phyloP scores from a whole-genome alignment of 2,113 vertebrate genomes.

The Daphoenositta chrysoptera region DNA sequence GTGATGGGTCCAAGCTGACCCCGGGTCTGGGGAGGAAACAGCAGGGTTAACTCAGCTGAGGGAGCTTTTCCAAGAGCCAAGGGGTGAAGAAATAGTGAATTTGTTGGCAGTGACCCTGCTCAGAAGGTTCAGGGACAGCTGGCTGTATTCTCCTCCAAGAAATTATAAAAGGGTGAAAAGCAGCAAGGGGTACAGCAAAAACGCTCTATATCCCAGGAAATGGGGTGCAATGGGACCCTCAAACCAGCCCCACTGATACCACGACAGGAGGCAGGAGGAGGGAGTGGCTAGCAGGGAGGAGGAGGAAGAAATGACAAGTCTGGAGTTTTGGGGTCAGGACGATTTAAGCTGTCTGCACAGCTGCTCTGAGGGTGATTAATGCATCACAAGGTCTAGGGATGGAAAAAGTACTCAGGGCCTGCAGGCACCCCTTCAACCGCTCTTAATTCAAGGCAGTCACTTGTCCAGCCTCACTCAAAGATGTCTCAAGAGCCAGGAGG shows the following conservation, averaged over 20 bases:
- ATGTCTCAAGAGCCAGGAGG: slow-evolving; percentile 28
- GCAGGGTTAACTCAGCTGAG: background rate
- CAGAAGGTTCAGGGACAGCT: background rate
- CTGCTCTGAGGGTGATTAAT: slow-evolving; percentile 37
- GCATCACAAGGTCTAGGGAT: slow-evolving; percentile 21
- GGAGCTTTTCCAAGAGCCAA: background rate
- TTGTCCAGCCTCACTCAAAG: background rate
- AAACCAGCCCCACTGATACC: background rate
- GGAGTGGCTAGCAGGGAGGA: background rate
- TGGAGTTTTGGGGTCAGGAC: background rate
- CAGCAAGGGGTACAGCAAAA: background rate
- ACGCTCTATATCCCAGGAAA: background rate
- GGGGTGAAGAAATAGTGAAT: background rate
- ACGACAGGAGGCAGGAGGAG: background rate
- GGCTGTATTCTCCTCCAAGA: background rate
- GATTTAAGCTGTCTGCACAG: background rate
- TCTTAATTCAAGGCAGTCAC: slow-evolving; percentile 24
- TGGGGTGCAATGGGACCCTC: background rate
- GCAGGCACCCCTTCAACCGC: background rate
- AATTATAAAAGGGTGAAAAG: background rate
- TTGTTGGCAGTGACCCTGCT: background rate
- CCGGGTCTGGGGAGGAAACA: background rate
- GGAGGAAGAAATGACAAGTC: background rate
- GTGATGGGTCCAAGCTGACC: background rate
- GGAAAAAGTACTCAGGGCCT: slow-evolving; percentile 39